Base-by-base conservation (phyloP, 2,888 invertebrate genomes). In the Andrena bucephala region DNA sequence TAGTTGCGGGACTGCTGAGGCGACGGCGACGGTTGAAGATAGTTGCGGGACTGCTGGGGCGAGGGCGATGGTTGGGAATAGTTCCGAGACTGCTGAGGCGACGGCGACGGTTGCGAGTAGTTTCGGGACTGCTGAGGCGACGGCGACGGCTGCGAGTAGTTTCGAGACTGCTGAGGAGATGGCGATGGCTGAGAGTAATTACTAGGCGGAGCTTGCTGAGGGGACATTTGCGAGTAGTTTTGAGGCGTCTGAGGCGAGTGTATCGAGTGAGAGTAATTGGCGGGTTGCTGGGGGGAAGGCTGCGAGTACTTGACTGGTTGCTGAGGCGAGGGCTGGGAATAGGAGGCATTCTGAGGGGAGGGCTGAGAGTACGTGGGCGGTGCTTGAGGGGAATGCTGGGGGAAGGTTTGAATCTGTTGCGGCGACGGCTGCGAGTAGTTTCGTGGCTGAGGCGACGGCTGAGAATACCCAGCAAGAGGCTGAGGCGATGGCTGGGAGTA, bases 301-400 rank as follows among this genome's bases (percentile, higher is more conserved):
- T 94, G 92, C 6, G 94, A 93, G 80, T 94, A 95, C 83, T 94
- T 94, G 66, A 94, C 93, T 24, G 95, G 85, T 84, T 92, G 71
- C 65, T 93, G 87, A 2, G 92, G 90, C 6, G 90, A 91, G 0
- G 87, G 31, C 60, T 90, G 91, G 20, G 92, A 89, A 70, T 92
- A 92, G 31, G 89, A 79, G 2, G 85, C 83, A 8, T 89, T 79
- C 76, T 90, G 90, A 0, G 92, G 91, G 0, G 91, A 90, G 0
- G 85, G 62, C 42, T 90, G 93, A 6, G 92, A 92, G 65, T 95
- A 95, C 85, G 94, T 95, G 16, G 96, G 95, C 66, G 92, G 90
- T 4, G 92, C 85, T 71, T 93, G 93, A 0, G 93, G 93, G 3
- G 93, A 94, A 10, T 79, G 88, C 27, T 85, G 88, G 0, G 92